Base-by-base conservation (phyloP, 2,113 vertebrate species). In the Heteronetta atricapilla region DNA sequence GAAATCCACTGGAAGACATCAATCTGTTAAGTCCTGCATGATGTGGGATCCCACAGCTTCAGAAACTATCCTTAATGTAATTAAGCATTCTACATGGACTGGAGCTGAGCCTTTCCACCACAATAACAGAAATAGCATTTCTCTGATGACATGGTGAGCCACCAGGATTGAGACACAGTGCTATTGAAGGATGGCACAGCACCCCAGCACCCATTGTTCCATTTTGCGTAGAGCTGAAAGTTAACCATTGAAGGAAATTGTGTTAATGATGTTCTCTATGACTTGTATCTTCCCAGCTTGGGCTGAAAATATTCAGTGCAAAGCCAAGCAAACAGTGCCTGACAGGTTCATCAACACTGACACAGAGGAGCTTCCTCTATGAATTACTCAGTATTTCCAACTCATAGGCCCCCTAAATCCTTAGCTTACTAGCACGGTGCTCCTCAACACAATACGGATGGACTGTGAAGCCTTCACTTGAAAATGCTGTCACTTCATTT, bases 321-420 rank as follows among this genome's bases (percentile, higher is more conserved):
- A 82, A 88, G 58, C 28, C 52, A 87, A 82, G 42, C 16, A 86
- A 92, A 72, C 1, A 87, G 12, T 15, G 8, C 34, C 70, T 3
- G 3, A 58, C 53, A 66, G 17, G 12, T 78, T 87, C 66, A 68
- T 79, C 74, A 87, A 73, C 50, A 69, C 2, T 64, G 38, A 73
- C 58, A 60, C 14, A 50, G n/a, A 79, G 83, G 77, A 89, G n/a
- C 23, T 76, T 92, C 50, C 50, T 87, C 70, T 59, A 68, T 17
- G 34, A 82, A 73, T 89, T 89, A 73, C 70, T 66, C 70, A 58
- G 19, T 48, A 87, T n/a, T 91, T 56, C 78, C 62, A 63, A 75
- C n/a, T 72, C 52, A 92, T 85, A 93, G 19, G 21, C 36, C 40
- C 40, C 59, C 78, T 89, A 94, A 91, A 79, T 62, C 78, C 40